These are phyloP conservation scores for Gobio gobio DNA, from an alignment of 2,113 vertebrate genomes.

Conservation along the genomic window DNA sequence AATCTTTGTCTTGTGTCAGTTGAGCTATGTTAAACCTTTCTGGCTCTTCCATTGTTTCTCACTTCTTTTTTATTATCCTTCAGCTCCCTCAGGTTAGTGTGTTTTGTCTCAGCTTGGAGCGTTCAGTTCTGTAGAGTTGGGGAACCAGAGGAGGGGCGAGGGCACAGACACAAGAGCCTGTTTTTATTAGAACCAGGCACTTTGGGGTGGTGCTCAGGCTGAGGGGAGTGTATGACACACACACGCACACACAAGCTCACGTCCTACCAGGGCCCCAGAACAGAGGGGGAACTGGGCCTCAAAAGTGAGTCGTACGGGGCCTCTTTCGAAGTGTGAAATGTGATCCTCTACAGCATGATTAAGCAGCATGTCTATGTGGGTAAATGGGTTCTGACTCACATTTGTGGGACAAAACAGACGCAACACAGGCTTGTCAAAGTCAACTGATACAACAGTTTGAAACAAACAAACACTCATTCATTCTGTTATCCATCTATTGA, in stretches of 20 bases:
- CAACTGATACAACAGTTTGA: background rate
- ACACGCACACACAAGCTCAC: conserved; percentile 8
- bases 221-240: conserved; percentile 55
- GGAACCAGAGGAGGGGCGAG: conserved; percentile 57
- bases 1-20: background rate
- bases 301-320: conserved; percentile 62
- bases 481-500: background rate
- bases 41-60: background rate
- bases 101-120: conserved; percentile 52
- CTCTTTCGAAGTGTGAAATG: conserved; percentile 74
- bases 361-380: conserved; percentile 6
- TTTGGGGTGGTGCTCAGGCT: conserved; percentile 70
- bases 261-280: background rate
- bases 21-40: background rate
- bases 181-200: conserved; percentile 80
- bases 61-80: conserved; percentile 33
- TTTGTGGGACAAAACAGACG: conserved; percentile 23
- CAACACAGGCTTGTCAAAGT: conserved; percentile 1
- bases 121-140: conserved; percentile 53
- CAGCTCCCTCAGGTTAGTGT: conserved; percentile 52
- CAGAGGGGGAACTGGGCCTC: conserved; percentile 34
- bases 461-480: background rate
- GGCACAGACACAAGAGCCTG: conserved; percentile 58
- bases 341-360: conserved; percentile 61
- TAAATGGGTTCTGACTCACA: conserved; percentile 1